Evolutionary conservation across 37 sponge, comb jelly and placozoan genomes (phyloP), one percentile per base, ranked within the genome.

Genomic region (Bolinopsis microptera): DNA sequence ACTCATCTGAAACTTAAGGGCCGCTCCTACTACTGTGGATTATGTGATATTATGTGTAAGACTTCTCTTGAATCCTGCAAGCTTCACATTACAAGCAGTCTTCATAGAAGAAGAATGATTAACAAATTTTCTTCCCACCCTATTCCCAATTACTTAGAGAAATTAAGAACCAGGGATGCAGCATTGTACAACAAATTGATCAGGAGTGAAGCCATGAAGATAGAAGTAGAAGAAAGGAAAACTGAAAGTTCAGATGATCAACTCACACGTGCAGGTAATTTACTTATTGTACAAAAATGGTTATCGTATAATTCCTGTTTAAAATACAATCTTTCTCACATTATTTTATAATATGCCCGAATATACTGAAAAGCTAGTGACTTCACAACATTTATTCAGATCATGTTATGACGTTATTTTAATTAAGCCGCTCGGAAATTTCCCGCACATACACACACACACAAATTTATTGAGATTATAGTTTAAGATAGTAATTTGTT

Each of bases 241-340:
- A 41, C n/a, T 86, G 90, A 86, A 27, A 41, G 30, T 40, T 8
- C 34, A 28, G 90, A 1, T 3, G 61, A 86, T 41, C 75, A 72
- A 72, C 26, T 3, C 22, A 72, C 26, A 72, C 75, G 75, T 30
- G 75, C 75, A 72, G 75, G 75, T 72, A 72, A 72, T 72, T 72
- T 67, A 13, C 68, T 67, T 22, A 22, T 67, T 67, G 21, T 67
- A 67, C 13, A n/a, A n/a, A n/a, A n/a, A n/a, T n/a, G n/a, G n/a
- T n/a, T n/a, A n/a, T n/a, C n/a, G n/a, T n/a, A n/a, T n/a, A n/a
- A n/a, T n/a, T n/a, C n/a, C n/a, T n/a, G n/a, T n/a, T n/a, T n/a
- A n/a, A n/a, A n/a, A n/a, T n/a, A n/a, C n/a, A n/a, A n/a, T n/a
- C n/a, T n/a, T n/a, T n/a, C n/a, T n/a, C n/a, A n/a, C n/a, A n/a